Conservation (phyloP, 2,888 invertebrate genomes). For the Scaptomyza parva region DNA sequence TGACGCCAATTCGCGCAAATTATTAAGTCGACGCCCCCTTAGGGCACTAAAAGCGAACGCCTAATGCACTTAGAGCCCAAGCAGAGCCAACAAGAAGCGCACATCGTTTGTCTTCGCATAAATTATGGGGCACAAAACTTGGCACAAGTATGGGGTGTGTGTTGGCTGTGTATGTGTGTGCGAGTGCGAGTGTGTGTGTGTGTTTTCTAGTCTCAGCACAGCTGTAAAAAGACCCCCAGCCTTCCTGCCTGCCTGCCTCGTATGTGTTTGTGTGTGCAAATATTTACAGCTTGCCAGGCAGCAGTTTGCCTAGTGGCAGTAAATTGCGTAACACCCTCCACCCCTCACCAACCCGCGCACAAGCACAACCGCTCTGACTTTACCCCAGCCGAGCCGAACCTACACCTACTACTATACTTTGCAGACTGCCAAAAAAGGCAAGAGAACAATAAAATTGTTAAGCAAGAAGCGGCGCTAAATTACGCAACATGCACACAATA, state of each 20-base stretch:
- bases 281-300: constrained; percentile 54
- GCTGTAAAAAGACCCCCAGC: constrained; percentile 52
- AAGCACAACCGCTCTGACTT: not conserved
- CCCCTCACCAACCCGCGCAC: no score
- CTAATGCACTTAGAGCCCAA: constrained; percentile 66
- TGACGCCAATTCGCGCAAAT: constrained; percentile 75
- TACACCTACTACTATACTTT: not conserved
- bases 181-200: constrained; percentile 8
- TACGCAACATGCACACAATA: constrained; percentile 63
- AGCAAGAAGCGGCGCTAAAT: constrained; percentile 67
- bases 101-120: constrained; percentile 69
- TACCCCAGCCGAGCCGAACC: not conserved
- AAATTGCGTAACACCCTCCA: constrained; percentile 49
- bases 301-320: constrained; percentile 49
- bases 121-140: constrained; percentile 58
- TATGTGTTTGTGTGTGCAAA: constrained; percentile 45
- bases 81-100: constrained; percentile 16
- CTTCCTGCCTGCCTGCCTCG: not conserved
- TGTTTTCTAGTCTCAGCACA: constrained; percentile 40
- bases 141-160: not conserved
- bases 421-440: constrained; percentile 18
- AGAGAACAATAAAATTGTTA: constrained; percentile 72
- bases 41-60: constrained; percentile 61
- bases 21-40: constrained; percentile 66
- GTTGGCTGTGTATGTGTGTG: not conserved